Evolutionary conservation across 1,140 invertebrate genomes (phyloP).

Genomic region (Lordiphosa mommai): DNA sequence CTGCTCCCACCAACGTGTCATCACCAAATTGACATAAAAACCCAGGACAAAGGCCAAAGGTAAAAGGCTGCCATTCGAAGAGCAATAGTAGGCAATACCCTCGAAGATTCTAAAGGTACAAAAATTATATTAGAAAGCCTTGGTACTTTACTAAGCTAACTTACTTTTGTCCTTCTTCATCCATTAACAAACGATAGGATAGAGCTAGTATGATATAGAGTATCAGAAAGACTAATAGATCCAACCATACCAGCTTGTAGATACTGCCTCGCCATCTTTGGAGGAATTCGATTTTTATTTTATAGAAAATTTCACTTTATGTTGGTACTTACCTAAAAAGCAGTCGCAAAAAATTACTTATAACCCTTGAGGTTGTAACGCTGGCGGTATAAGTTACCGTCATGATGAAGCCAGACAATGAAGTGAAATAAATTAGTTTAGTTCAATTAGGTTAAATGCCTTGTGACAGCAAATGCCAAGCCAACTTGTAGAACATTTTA

Average conservation of each 20-base stretch:
- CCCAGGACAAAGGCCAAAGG: constrained; percentile 92
- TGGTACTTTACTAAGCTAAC: background rate
- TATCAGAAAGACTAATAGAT: constrained; percentile 90
- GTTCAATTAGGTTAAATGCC: background rate
- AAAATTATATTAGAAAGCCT: constrained; percentile 19
- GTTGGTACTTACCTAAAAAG: constrained; percentile 32
- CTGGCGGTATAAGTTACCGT: constrained; percentile 65
- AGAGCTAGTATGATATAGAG: constrained; percentile 91
- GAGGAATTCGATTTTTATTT: constrained; percentile 46
- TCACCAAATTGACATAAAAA: constrained; percentile 95
- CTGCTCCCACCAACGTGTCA: constrained; percentile 96
- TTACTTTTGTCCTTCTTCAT: constrained; percentile 87
- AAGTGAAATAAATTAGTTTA: background rate
- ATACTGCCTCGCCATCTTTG: constrained; percentile 97
- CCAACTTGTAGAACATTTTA: background rate
- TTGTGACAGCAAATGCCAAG: background rate
- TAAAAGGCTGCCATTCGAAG: constrained; percentile 88
- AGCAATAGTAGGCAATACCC: constrained; percentile 86
- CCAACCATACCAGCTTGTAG: constrained; percentile 96
- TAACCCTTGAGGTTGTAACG: constrained; percentile 42
- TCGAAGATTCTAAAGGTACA: constrained; percentile 84
- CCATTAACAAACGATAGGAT: constrained; percentile 89
- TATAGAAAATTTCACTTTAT: background rate
- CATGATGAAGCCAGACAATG: constrained; percentile 25
- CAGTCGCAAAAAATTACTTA: constrained; percentile 58